Evolutionary conservation across 2,797 vertebrate genomes (phyloP), one percentile per base, ranked within the genome.

Genomic region (Poeciliopsis presidionis): DNA sequence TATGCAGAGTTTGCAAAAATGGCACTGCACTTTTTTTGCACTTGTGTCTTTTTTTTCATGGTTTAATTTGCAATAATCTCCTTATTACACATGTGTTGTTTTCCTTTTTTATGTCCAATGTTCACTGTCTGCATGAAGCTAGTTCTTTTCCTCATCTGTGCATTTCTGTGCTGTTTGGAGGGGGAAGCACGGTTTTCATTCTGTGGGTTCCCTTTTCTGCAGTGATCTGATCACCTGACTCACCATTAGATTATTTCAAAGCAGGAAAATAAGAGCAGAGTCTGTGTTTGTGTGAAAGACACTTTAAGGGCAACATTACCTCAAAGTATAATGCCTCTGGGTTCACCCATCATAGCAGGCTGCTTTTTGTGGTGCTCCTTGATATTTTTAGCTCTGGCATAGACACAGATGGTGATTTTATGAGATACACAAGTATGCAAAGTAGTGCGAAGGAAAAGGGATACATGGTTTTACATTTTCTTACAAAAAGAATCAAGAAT

Each of bases 51-150:
- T 95, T 46, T 16, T 61, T 14, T 61, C 1, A 5, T 28, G 16
- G 22, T 90, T 86, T 93, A 55, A 87, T 80, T 86, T 91, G 36
- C 5, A 33, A 59, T 72, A 3, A 51, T 51, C 55, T 80, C 81
- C 76, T 9, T 84, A 13, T 86, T 81, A 71, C 81, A 94, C 93
- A 89, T 90, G 79, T 80, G 78, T 80, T 89, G n/a, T 57, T 85
- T 77, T 84, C 28, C 72, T 78, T 83, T 43, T 92, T 93, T 94
- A 91, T 72, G 22, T 12, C 18, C 43, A 95, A 90, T 95, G 89
- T 90, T 86, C 93, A 91, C 84, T 94, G 94, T 96, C 94, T 86
- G 96, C 96, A 96, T 90, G 91, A 91, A 92, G 89, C 84, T 91
- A 88, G 93, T 89, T 85, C 79, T 88, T 93, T 89, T 7, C 49